These are phyloP conservation scores for Aphelenchoides besseyi DNA, from an alignment of 1,140 invertebrate species.

Conservation along the genomic window DNA sequence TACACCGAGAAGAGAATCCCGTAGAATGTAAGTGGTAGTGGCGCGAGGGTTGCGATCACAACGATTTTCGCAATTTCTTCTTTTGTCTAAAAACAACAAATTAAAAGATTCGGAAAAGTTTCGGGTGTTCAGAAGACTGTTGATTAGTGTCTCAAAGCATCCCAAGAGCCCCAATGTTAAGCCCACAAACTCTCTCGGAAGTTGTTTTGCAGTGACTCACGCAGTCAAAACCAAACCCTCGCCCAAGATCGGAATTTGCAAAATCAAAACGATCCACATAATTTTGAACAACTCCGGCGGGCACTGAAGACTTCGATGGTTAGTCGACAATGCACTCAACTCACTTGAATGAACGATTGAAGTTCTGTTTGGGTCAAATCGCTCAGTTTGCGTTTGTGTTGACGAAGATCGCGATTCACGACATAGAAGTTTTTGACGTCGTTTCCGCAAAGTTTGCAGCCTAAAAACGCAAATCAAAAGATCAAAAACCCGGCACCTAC, in stretches of 20 bases:
- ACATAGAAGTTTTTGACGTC: slow-evolving; percentile 16
- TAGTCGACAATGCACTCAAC: not conserved
- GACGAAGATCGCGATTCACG: slow-evolving; percentile 12
- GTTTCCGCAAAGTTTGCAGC: slow-evolving; percentile 8
- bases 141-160: no score
- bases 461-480: slow-evolving; percentile 4
- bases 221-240: slow-evolving; percentile 11
- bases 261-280: not conserved
- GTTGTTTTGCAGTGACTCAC: slow-evolving; percentile 13
- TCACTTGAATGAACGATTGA: slow-evolving; percentile 23
- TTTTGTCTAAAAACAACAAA: slow-evolving; percentile 14
- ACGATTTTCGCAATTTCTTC: slow-evolving; percentile 15
- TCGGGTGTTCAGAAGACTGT: not conserved
- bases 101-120: slow-evolving; percentile 6
- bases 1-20: not conserved
- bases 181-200: no score
- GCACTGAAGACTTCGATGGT: slow-evolving; percentile 7
- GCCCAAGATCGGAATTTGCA: slow-evolving; percentile 22
- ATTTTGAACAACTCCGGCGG: slow-evolving; percentile 23
- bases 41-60: slow-evolving; percentile 13
- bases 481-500: not conserved
- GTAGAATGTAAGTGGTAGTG: slow-evolving; percentile 23
- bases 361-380: slow-evolving; percentile 11
- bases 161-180: no score
- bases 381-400: not conserved